Evolutionary conservation across 2,113 vertebrate genomes (phyloP).

Genomic region (Carassius gibelio): DNA sequence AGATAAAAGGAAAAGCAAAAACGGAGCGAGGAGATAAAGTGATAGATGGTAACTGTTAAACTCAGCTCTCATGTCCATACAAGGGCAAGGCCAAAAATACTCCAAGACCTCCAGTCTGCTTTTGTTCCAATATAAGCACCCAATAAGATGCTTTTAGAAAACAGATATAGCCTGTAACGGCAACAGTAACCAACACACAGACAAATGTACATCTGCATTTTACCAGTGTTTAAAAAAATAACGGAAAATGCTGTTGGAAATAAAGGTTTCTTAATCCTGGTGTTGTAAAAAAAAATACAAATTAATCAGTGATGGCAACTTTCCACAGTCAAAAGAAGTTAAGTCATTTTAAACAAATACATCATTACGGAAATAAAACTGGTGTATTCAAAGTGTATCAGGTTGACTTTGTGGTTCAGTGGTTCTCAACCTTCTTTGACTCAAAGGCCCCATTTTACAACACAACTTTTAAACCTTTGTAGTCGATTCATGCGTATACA

Average conservation of each 20-base stretch:
- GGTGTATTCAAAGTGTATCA: neutral
- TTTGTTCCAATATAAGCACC: conserved; percentile 42
- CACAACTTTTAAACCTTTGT: too few species aligned
- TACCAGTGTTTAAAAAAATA: neutral
- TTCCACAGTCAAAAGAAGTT: neutral
- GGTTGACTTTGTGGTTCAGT: neutral
- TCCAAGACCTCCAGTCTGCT: conserved; percentile 33
- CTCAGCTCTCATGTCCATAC: conserved; percentile 29
- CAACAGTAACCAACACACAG: conserved; percentile 15
- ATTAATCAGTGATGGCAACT: neutral
- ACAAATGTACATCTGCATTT: neutral
- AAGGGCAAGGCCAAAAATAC: conserved; percentile 44
- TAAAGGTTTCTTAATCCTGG: neutral
- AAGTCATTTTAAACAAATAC: neutral
- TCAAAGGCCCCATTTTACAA: neutral
- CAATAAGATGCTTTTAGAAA: conserved; percentile 6
- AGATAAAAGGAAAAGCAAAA: neutral
- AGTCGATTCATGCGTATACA: too few species aligned
- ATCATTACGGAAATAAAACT: neutral
- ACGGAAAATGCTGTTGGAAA: too few species aligned
- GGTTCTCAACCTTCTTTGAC: neutral
- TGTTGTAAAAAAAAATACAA: neutral
- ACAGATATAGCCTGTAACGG: neutral
- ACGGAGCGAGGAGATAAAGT: conserved; percentile 14
- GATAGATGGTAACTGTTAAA: conserved; percentile 9